These are phyloP conservation scores for Lytechinus pictus DNA, from an alignment of 35 echinoderm and acorn worm species.

Conservation along the genomic window DNA sequence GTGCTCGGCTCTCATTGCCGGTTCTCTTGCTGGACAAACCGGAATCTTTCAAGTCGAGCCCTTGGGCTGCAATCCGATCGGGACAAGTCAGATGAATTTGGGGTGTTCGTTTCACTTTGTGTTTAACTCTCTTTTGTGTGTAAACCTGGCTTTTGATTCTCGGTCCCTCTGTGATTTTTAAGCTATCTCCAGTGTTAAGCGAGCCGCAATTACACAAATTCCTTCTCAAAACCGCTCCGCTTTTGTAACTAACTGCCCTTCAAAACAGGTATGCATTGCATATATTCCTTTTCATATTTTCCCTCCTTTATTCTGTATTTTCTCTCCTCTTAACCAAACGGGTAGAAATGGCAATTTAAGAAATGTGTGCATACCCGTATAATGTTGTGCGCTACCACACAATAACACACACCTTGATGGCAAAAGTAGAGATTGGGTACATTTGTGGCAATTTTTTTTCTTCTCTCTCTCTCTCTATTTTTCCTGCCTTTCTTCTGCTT, in stretches of 20 bases:
- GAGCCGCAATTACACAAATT: conserved; percentile 43
- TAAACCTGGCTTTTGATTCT: conserved; percentile 41
- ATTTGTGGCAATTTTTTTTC: conserved; percentile 34
- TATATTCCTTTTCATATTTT: conserved; percentile 25
- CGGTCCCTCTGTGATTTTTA: conserved; percentile 26
- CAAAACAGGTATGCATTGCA: conserved; percentile 31
- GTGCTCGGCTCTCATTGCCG: neutral
- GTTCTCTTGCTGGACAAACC: conserved; percentile 24
- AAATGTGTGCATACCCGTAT: neutral
- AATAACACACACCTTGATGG: neutral
- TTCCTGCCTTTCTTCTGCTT: neutral
- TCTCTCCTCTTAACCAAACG: neutral
- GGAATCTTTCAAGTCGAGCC: conserved; percentile 39
- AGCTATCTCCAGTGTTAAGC: conserved; percentile 24
- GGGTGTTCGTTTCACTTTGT: conserved; percentile 43
- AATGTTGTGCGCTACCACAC: neutral
- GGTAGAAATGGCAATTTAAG: neutral
- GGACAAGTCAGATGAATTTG: conserved; percentile 47
- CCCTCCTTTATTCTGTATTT: neutral
- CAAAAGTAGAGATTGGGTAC: neutral
- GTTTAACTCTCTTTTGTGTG: conserved; percentile 53
- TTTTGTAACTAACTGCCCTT: neutral
- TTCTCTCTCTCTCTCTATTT: neutral
- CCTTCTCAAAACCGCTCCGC: conserved; percentile 1
- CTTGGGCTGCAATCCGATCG: conserved; percentile 39